Conservation (phyloP, 2,888 invertebrate genomes). For the Epistrophe eligans region DNA sequence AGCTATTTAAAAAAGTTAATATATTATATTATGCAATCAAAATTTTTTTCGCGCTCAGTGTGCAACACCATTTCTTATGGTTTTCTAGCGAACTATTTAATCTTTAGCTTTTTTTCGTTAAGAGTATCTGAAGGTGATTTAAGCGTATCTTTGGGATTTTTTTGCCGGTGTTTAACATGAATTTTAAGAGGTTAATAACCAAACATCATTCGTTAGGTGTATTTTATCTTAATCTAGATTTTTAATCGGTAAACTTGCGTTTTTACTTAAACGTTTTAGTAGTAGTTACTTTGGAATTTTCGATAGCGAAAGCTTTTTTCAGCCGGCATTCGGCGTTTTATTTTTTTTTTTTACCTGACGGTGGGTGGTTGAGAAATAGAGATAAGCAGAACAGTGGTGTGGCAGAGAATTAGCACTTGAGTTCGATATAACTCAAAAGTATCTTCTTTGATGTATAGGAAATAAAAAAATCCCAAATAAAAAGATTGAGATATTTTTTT, state of each 20-base stretch:
- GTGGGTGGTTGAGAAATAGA: conserved; percentile 26
- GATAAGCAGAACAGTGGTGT: conserved; percentile 15
- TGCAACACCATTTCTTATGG: neutral
- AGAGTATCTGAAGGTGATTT: conserved; percentile 46
- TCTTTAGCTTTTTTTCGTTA: conserved; percentile 5
- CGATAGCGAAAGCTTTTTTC: conserved; percentile 54
- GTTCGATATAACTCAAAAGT: conserved; percentile 14
- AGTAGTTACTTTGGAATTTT: conserved; percentile 35
- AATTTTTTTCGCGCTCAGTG: conserved; percentile 34
- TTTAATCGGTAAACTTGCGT: conserved; percentile 8
- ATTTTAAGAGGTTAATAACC: conserved; percentile 36
- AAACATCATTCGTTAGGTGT: conserved; percentile 33
- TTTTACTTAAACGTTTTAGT: neutral
- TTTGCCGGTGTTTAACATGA: conserved; percentile 56
- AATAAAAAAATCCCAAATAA: conserved; percentile 16
- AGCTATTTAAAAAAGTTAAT: conserved; percentile 15
- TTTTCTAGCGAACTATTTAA: neutral
- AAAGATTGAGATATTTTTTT: conserved; percentile 23
- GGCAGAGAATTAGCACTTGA: conserved; percentile 24
- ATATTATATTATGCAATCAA: conserved; percentile 50
- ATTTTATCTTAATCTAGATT: conserved; percentile 23
- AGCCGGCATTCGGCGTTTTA: conserved; percentile 21
- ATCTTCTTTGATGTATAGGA: conserved; percentile 39
- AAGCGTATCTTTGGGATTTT: conserved; percentile 31
- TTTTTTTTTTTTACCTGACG: conserved; percentile 34